Evolutionary conservation across 2,113 vertebrate species (phyloP).

Genomic region (Merops nubicus): DNA sequence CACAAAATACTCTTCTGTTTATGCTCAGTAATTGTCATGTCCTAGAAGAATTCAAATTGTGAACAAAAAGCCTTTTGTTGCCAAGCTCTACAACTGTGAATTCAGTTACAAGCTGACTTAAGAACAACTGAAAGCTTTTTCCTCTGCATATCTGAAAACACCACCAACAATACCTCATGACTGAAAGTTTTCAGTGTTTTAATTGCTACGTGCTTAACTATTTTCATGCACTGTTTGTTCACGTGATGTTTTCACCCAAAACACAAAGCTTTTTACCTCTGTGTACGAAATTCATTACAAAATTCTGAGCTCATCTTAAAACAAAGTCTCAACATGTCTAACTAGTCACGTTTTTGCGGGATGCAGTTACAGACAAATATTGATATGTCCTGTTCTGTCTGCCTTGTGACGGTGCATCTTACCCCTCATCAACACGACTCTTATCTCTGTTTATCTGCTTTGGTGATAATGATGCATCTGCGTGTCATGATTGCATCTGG

Average conservation of each 20-base stretch:
- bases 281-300: neutral
- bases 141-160: conserved; percentile 38
- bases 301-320: conserved; percentile 16
- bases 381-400: conserved; percentile 43
- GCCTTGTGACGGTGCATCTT: no score
- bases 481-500: no score
- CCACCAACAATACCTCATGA: conserved; percentile 42
- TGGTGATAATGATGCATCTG: no score
- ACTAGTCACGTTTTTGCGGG: conserved; percentile 28
- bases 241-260: conserved; percentile 4
- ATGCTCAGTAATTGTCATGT: neutral
- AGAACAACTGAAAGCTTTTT: conserved; percentile 59
- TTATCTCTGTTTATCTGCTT: no score
- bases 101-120: conserved; percentile 31
- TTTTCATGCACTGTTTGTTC: conserved; percentile 8
- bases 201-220: conserved; percentile 21
- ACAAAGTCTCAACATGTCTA: neutral
- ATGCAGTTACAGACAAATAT: conserved; percentile 52
- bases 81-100: conserved; percentile 32
- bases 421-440: no score
- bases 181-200: conserved; percentile 14
- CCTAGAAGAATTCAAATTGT: conserved; percentile 22
- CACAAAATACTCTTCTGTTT: neutral
- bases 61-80: conserved; percentile 57
- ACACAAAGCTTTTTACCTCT: neutral